Evolutionary conservation across 2,113 vertebrate genomes (phyloP).

Genomic region (Pelodiscus sinensis): DNA sequence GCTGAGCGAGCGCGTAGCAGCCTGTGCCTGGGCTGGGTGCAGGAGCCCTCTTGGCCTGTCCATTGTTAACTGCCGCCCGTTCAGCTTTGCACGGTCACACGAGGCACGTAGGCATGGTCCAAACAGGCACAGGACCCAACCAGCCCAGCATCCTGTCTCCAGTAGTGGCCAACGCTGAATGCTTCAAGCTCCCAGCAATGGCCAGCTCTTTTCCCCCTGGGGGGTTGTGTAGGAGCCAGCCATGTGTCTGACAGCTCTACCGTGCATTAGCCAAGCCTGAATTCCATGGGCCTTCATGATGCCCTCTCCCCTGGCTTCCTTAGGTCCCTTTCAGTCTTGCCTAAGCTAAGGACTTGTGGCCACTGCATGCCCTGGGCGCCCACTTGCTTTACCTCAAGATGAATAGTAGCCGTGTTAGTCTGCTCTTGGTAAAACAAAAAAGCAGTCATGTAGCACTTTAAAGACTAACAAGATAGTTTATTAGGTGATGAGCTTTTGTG

Average conservation of each 20-base stretch:
- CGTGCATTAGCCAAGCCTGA: not conserved
- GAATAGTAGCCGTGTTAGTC: too few relatives aligned
- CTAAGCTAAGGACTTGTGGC: not conserved
- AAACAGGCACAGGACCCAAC: not conserved
- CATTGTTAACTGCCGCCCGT: not conserved
- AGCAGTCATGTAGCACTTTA: too few relatives aligned
- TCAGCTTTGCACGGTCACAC: not conserved
- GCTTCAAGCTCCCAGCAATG: not conserved
- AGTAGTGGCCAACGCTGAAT: too few relatives aligned
- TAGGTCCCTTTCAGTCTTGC: not conserved
- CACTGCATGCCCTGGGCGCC: not conserved
- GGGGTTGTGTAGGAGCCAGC: not conserved
- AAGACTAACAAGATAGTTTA: too few relatives aligned
- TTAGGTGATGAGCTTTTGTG: too few relatives aligned
- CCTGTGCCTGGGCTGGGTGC: not conserved
- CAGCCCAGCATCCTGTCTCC: not conserved
- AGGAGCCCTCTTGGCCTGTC: not conserved
- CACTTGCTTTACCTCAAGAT: not conserved
- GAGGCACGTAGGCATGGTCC: not conserved
- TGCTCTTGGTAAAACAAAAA: too few relatives aligned
- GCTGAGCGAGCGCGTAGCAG: too few relatives aligned
- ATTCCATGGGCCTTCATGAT: not conserved
- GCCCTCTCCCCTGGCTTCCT: not conserved
- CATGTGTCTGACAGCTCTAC: not conserved
- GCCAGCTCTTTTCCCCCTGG: not conserved